Percentiles rank a stretch among this genome's conserved stretches.
Evolutionary conservation across 1,140 invertebrate species (phyloP).

Genomic region (Babylonia areolata): DNA sequence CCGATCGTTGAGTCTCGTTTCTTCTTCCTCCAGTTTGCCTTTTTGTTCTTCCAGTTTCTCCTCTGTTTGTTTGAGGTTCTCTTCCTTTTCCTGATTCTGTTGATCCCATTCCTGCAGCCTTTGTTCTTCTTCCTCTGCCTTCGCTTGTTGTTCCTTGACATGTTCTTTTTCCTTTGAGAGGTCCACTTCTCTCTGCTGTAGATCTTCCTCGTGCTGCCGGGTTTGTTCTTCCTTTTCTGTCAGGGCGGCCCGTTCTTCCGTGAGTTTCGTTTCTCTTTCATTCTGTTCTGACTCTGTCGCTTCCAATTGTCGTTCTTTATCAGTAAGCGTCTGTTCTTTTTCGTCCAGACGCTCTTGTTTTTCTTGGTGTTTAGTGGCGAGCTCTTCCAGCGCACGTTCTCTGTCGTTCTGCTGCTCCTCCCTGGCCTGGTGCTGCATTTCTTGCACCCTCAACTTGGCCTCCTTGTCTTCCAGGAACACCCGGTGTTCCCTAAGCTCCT

Average conservation of each 20-base stretch:
- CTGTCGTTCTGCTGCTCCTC: constrained; percentile 1
- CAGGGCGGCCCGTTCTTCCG: not conserved
- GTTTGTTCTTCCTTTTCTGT: not conserved
- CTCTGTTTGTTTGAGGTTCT: not conserved
- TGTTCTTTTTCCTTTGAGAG: not conserved
- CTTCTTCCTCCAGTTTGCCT: not conserved
- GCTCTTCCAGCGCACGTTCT: not conserved
- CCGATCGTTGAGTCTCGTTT: not conserved
- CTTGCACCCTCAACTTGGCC: not conserved
- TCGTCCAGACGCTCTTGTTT: not conserved
- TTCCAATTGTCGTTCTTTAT: not conserved
- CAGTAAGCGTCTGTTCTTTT: not conserved
- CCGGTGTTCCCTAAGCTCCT: not conserved
- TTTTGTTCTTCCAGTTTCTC: not conserved
- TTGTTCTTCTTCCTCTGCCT: constrained; percentile 18
- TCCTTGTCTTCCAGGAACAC: not conserved
- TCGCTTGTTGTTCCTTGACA: not conserved
- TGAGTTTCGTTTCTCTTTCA: not conserved
- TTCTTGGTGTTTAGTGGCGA: not conserved
- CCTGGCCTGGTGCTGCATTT: too few relatives aligned
- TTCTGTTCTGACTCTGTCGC: not conserved
- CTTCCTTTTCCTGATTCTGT: not conserved
- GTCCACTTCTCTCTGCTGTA: not conserved
- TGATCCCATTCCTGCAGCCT: constrained; percentile 1
- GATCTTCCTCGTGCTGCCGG: not conserved